These are phyloP conservation scores for Nemapogon koenigi DNA, from an alignment of 2,888 invertebrate genomes.

Conservation along the genomic window DNA sequence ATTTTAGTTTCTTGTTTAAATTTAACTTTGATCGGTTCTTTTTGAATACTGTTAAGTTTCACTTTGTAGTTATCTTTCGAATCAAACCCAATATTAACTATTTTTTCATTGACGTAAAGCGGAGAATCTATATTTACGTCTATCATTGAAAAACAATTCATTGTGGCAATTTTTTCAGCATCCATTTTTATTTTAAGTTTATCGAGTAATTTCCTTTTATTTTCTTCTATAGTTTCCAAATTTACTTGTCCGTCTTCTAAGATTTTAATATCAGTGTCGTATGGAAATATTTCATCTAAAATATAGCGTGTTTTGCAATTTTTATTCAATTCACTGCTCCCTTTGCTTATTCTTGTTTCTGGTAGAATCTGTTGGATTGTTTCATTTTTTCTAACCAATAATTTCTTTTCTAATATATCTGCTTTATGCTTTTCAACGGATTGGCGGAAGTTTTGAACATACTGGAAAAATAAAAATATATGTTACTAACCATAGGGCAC, in stretches of 20 bases:
- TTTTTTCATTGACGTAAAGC: slow-evolving; percentile 37
- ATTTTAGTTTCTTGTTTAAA: slow-evolving; percentile 4
- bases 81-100: slow-evolving; percentile 44
- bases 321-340: slow-evolving; percentile 7
- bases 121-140: slow-evolving; percentile 46
- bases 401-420: slow-evolving; percentile 31
- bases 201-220: slow-evolving; percentile 34
- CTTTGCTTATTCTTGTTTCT: slow-evolving; percentile 16
- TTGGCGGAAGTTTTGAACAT: slow-evolving; percentile 35
- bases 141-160: slow-evolving; percentile 54
- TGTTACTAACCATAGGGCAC: not conserved
- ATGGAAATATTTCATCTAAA: slow-evolving; percentile 36
- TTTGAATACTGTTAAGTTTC: no score
- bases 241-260: slow-evolving; percentile 31
- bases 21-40: slow-evolving; percentile 9
- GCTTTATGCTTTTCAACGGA: slow-evolving; percentile 35
- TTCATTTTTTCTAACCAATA: slow-evolving; percentile 29
- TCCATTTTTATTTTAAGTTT: not conserved
- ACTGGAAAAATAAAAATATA: slow-evolving; percentile 27
- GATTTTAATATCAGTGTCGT: slow-evolving; percentile 19
- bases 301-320: slow-evolving; percentile 11
- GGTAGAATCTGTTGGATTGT: slow-evolving; percentile 28
- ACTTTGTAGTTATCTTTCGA: slow-evolving; percentile 31
- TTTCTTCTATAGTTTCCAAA: slow-evolving; percentile 42
- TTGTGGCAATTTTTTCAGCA: slow-evolving; percentile 30